phyloP scores from a whole-genome alignment of 1,140 invertebrate species.

The Oryzaephilus surinamensis region DNA sequence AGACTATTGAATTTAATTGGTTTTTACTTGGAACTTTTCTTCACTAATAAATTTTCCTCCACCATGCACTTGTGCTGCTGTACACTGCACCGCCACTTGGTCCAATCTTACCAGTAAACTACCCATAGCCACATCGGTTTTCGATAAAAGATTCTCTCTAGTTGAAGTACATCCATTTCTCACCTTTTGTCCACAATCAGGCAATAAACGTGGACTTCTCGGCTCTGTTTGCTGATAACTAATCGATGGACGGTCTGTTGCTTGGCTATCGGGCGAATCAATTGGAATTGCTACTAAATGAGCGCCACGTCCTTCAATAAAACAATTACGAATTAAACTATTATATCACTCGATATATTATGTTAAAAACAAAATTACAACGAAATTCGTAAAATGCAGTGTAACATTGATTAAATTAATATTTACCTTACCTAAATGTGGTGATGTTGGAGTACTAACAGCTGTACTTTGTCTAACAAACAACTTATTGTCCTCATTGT shows the following conservation, averaged over 20 bases:
- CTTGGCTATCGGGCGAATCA: slow-evolving; percentile 13
- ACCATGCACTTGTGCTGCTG: slow-evolving; percentile 54
- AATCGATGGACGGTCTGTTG: background rate
- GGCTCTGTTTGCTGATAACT: background rate
- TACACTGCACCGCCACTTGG: slow-evolving; percentile 55
- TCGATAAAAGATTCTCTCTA: slow-evolving; percentile 47
- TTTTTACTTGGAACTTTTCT: slow-evolving; percentile 54
- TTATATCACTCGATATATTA: background rate
- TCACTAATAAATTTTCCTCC: slow-evolving; percentile 60
- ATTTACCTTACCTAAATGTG: slow-evolving; percentile 29
- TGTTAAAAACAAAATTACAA: too few species aligned
- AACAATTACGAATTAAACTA: background rate
- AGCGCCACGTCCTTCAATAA: slow-evolving; percentile 17
- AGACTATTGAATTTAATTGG: background rate
- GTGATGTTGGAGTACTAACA: slow-evolving; percentile 38
- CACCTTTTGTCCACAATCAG: too few species aligned
- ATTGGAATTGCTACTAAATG: slow-evolving; percentile 21
- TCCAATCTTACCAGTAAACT: slow-evolving; percentile 53
- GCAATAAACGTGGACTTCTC: too few species aligned
- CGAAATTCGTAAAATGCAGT: too few species aligned
- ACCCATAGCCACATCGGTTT: slow-evolving; percentile 54
- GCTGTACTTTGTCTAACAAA: slow-evolving; percentile 21
- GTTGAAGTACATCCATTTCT: slow-evolving; percentile 28
- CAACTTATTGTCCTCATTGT: slow-evolving; percentile 9
- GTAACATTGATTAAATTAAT: too few species aligned